Evolutionary conservation across 2,113 vertebrate species (phyloP), one percentile per base, ranked within the genome.

Genomic region (Myotis yumanensis): DNA sequence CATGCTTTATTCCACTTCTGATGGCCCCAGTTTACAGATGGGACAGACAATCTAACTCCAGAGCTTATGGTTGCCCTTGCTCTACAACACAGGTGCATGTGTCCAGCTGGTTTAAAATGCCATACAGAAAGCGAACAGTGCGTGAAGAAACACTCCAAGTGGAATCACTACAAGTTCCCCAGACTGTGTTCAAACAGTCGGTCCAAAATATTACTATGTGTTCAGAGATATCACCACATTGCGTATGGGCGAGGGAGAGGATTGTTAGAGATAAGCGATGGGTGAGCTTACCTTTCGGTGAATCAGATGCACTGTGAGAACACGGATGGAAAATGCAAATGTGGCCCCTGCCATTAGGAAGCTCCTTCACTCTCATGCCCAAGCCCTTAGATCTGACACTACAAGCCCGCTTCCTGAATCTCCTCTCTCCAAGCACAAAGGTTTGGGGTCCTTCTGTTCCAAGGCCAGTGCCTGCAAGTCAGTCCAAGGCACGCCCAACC

Each of bases 1-100:
- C 11, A 11, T 68, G 64, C 12, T 76, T 91, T 32, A 10, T 51
- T 82, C 77, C 66, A 25, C 48, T 43, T 2, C n/a, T 7, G 40
- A n/a, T n/a, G 73, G 18, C 18, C 46, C 64, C 43, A 66, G 82
- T 90, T 66, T 86, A 77, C 52, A 94, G 86, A 46, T 43, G 43
- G 10, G 32, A 43, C 40, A 69, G 37, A 17, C 18, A 48, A 43
- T n/a, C 48, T 3, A 23, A 35, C n/a, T 80, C 57, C 35, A 20
- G 64, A 76, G 52, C 6, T 28, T 5, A 0, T 12, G 20, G 28
- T 28, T 77, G 37, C 15, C 35, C 43, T 35, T 11, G 35, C 35
- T 20, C 23, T 8, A 17, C 3, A 7, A 5, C 22, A 48, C 17
- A 76, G 37, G 16, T 15, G 3, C 16, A 1, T 5, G 11, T 17